Percentiles rank a stretch among this genome's conserved stretches.
Evolutionary conservation across 2,888 invertebrate species (phyloP).

Genomic region (Drosophila setosimentum): DNA sequence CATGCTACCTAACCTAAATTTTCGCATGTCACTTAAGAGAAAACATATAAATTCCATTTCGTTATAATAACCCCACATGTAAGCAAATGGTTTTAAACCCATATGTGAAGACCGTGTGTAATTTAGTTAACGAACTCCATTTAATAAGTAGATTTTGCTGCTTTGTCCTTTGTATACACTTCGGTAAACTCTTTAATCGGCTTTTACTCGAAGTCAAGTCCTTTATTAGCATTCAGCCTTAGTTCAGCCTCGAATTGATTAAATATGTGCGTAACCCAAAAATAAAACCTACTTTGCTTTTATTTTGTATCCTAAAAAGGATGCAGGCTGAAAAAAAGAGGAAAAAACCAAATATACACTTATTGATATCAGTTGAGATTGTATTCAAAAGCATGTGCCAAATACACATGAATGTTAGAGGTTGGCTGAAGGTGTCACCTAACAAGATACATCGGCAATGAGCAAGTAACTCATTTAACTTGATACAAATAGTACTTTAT

Average conservation of each 20-base stretch:
- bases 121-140: slow-evolving; percentile 10
- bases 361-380: slow-evolving; percentile 38
- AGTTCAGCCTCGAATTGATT: slow-evolving; percentile 28
- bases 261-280: slow-evolving; percentile 24
- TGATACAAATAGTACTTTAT: slow-evolving; percentile 31
- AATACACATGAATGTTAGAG: slow-evolving; percentile 1
- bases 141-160: slow-evolving; percentile 17
- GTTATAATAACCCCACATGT: not conserved
- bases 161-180: not conserved
- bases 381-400: slow-evolving; percentile 4
- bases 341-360: slow-evolving; percentile 13
- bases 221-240: slow-evolving; percentile 22
- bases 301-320: slow-evolving; percentile 13
- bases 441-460: slow-evolving; percentile 9
- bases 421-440: slow-evolving; percentile 3
- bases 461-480: slow-evolving; percentile 34
- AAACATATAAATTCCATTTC: slow-evolving; percentile 45
- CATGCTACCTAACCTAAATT: not conserved
- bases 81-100: not conserved
- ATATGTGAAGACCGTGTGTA: not conserved
- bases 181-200: slow-evolving; percentile 14
- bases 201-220: slow-evolving; percentile 11
- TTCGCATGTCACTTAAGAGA: slow-evolving; percentile 25
- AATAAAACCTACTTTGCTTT: slow-evolving; percentile 18
- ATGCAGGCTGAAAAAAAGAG: not conserved